Base-by-base conservation (phyloP, 2,797 vertebrate species). In the Chaetodon trifasciatus region DNA sequence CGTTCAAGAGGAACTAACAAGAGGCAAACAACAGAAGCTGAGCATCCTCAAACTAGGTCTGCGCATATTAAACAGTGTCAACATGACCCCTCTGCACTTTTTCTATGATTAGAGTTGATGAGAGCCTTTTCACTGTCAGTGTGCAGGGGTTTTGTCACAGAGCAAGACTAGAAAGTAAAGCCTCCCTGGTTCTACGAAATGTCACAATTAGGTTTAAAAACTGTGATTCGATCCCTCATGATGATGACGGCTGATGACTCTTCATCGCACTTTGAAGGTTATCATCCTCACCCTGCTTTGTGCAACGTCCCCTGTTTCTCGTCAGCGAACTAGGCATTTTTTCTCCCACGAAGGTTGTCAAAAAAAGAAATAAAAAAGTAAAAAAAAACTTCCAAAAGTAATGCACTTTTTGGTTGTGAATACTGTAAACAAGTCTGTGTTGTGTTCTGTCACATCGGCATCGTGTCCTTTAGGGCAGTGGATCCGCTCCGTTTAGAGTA, bases 331-430 rank as follows among this genome's bases (percentile, higher is more conserved):
- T 52, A 16, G 2, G 8, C n/a, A 1, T 5, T 13, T 21, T n/a
- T 75, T 44, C 13, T 21, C 42, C 6, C 21, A 61, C 15, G 80
- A 56, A 76, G 8, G 39, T 56, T 23, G 17, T 69, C n/a, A n/a
- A 68, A 60, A 67, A n/a, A 40, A 17, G 7, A 42, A 21, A 35
- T 0, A 0, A 55, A 75, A 64, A 76, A 60, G 13, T 13, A 49
- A 77, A 71, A 73, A 73, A 76, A 6, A 1, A 17, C 4, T 5
- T 23, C 13, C 23, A 58, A 74, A 88, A 44, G 60, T 81, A 94
- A 94, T 89, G 94, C 94, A 95, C 93, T 91, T 93, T 62, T 76
- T 83, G 93, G 91, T 87, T 74, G 76, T 80, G 80, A 90, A 91
- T 50, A 42, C 79, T 92, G 94, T 95, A 94, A 95, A 95, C 94